A percentile compares a stretch with the other conserved stretches of the same genome.
phyloP scores from a whole-genome alignment of 2,888 invertebrate genomes.

The Emmelina monodactyla region DNA sequence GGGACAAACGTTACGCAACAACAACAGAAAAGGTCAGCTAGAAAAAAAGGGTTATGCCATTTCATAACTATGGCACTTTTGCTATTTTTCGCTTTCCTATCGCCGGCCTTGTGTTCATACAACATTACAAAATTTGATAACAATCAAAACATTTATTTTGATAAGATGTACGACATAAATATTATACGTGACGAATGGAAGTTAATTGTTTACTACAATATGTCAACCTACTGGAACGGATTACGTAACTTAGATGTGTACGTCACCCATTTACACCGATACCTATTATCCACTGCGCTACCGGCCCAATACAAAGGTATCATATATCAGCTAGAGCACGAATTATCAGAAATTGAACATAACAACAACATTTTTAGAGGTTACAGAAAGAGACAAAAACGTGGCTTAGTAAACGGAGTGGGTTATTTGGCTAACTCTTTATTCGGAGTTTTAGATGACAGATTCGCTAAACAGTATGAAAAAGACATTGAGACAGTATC shows the following conservation, averaged over 20 bases:
- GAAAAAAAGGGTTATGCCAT: too few relatives aligned
- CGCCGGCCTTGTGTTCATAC: background rate
- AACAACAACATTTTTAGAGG: slow-evolving; percentile 1
- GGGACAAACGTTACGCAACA: too few relatives aligned
- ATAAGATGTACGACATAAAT: slow-evolving; percentile 5
- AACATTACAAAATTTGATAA: slow-evolving; percentile 3
- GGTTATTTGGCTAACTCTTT: slow-evolving; percentile 4
- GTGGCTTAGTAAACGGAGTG: slow-evolving; percentile 6
- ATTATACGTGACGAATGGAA: slow-evolving; percentile 5
- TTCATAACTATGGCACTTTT: too few relatives aligned
- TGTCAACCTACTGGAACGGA: slow-evolving; percentile 7
- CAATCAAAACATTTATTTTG: slow-evolving; percentile 5
- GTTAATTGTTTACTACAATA: slow-evolving; percentile 9
- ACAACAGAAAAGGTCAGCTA: too few relatives aligned
- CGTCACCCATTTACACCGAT: background rate
- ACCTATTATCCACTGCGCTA: background rate
- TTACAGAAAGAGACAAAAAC: background rate
- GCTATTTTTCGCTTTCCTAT: background rate
- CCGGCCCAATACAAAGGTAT: background rate
- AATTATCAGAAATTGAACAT: background rate
- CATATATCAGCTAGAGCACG: slow-evolving; percentile 1
- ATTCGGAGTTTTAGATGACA: slow-evolving; percentile 6
- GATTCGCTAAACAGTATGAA: slow-evolving; percentile 4
- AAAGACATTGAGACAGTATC: background rate
- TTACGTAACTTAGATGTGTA: slow-evolving; percentile 3